These are phyloP conservation scores for Colletes collaris DNA, from an alignment of 2,888 invertebrate genomes.

Conservation along the genomic window DNA sequence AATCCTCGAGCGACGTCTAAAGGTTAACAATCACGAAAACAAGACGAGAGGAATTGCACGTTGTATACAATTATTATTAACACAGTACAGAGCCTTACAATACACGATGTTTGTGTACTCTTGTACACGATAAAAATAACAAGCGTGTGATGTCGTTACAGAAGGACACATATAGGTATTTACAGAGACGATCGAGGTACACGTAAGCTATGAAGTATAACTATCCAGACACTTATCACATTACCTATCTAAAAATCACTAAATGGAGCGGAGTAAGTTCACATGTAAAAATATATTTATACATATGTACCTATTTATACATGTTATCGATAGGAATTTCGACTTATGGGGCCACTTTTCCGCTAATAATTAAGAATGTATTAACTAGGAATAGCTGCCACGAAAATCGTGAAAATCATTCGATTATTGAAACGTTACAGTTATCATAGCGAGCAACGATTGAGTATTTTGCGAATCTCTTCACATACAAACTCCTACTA, in stretches of 20 bases:
- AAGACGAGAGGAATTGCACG: constrained; percentile 29
- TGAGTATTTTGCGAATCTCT: constrained; percentile 28
- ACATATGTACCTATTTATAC: neutral
- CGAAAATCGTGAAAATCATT: constrained; percentile 3
- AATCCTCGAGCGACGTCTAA: neutral
- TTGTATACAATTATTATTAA: constrained; percentile 71
- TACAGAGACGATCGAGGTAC: constrained; percentile 54
- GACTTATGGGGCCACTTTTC: constrained; percentile 18
- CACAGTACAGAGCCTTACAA: constrained; percentile 72
- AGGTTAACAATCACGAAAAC: constrained; percentile 1
- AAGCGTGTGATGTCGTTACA: constrained; percentile 45
- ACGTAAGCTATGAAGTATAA: constrained; percentile 29
- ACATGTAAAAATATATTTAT: constrained; percentile 42
- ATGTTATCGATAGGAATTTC: constrained; percentile 33
- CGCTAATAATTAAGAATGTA: constrained; percentile 27
- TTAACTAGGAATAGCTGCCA: constrained; percentile 16
- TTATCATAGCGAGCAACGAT: constrained; percentile 3
- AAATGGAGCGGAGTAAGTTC: constrained; percentile 35
- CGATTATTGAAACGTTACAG: constrained; percentile 2
- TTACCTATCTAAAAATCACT: constrained; percentile 44
- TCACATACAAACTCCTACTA: neutral
- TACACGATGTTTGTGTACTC: constrained; percentile 66
- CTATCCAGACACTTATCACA: constrained; percentile 30
- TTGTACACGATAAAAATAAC: constrained; percentile 60
- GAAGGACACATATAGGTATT: constrained; percentile 59